phyloP scores from a whole-genome alignment of 2,113 vertebrate genomes.

The Sula dactylatra region DNA sequence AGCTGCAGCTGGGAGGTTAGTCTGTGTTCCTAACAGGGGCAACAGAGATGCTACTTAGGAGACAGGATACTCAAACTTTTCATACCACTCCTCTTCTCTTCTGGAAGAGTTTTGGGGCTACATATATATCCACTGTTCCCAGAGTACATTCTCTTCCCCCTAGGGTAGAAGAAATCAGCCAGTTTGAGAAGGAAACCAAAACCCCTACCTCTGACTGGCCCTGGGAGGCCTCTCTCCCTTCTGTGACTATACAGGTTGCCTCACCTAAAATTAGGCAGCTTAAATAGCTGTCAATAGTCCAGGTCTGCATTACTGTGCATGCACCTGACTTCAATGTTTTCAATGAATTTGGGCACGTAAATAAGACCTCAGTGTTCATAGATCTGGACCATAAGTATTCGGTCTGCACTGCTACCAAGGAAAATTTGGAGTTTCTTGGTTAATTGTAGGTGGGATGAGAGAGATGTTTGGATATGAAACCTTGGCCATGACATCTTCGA shows the following conservation, averaged over 20 bases:
- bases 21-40: neutral
- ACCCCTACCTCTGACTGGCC: accelerated
- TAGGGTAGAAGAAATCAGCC: neutral
- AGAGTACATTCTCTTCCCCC: neutral
- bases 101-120: neutral
- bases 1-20: neutral
- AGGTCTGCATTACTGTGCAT: neutral
- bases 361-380: neutral
- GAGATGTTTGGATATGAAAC: neutral
- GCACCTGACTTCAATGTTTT: neutral
- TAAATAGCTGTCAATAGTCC: neutral
- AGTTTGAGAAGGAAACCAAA: neutral
- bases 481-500: neutral
- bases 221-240: neutral
- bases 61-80: neutral
- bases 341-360: neutral
- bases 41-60: neutral
- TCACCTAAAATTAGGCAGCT: neutral
- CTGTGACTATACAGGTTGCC: neutral
- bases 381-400: neutral
- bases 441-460: neutral
- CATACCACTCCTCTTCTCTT: neutral
- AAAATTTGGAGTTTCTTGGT: neutral
- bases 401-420: neutral
- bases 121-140: neutral